A percentile compares a stretch with the other conserved stretches of the same genome.
These are phyloP conservation scores for Heliornis fulica DNA, from an alignment of 2,113 vertebrate species.

Conservation along the genomic window DNA sequence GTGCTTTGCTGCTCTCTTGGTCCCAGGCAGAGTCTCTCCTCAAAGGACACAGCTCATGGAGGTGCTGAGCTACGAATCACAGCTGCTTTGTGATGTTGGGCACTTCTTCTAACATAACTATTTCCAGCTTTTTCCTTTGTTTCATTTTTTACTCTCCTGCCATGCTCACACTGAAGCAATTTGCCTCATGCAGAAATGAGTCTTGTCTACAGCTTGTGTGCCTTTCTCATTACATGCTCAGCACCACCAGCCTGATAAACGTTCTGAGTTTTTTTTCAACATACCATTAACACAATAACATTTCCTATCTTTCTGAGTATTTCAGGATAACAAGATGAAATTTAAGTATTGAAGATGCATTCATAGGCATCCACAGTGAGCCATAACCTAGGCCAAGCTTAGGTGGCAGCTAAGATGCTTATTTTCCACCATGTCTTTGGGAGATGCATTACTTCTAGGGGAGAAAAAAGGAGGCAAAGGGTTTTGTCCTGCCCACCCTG, in stretches of 20 bases:
- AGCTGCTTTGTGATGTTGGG: background rate
- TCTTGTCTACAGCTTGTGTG: accelerated
- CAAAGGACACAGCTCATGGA: background rate
- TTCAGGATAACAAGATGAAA: background rate
- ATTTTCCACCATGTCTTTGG: background rate
- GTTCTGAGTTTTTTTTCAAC: background rate
- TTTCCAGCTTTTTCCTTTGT: background rate
- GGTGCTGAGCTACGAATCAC: background rate
- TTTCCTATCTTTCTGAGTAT: background rate
- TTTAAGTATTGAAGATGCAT: background rate
- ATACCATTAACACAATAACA: background rate
- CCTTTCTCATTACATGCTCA: background rate
- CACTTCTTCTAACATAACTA: background rate
- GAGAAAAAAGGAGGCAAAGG: background rate
- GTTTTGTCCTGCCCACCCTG: background rate
- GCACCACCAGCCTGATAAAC: background rate
- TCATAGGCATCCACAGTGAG: background rate
- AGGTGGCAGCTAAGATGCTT: background rate
- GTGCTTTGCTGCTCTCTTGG: accelerated
- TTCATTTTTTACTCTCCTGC: background rate
- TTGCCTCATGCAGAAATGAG: background rate
- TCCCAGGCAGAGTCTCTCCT: background rate
- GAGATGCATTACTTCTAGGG: background rate
- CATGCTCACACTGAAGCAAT: background rate
- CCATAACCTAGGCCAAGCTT: background rate